Percentiles rank a stretch among this genome's conserved stretches.
Conservation (phyloP, 2,113 vertebrate species). For the Panthera leo region DNA sequence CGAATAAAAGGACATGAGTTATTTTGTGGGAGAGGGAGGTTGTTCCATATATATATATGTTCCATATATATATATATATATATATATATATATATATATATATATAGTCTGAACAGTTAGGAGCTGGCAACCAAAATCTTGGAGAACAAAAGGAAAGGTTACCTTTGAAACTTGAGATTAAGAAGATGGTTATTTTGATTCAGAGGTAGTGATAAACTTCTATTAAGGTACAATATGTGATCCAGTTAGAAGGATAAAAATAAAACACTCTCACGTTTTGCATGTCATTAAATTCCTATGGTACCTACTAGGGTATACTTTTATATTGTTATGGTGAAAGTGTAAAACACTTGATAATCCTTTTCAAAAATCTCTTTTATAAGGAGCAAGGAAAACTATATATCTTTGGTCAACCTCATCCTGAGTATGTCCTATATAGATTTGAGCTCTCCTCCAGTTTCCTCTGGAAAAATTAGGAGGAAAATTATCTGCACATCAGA, state of each 20-base stretch:
- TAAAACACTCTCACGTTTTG: neutral
- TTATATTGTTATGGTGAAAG: neutral
- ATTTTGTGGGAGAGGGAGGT: neutral
- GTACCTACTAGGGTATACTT: neutral
- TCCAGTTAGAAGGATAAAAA: constrained; percentile 27
- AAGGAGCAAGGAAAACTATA: neutral
- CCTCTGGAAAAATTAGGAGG: neutral
- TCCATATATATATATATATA: no score
- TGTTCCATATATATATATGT: neutral
- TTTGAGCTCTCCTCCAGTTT: neutral
- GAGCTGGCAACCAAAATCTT: neutral
- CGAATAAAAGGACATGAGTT: neutral
- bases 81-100: no score
- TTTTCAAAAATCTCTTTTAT: neutral
- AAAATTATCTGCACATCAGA: neutral
- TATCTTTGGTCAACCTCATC: neutral
- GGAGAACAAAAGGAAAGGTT: constrained; percentile 29
- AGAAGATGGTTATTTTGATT: constrained; percentile 23
- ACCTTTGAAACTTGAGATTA: constrained; percentile 32
- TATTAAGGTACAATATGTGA: neutral
- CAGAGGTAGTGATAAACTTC: neutral
- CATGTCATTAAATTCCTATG: neutral
- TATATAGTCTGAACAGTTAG: neutral
- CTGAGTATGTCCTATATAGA: neutral
- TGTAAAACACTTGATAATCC: neutral